These are phyloP conservation scores for Chaenogobius annularis DNA, from an alignment of 2,113 vertebrate species.

Conservation along the genomic window DNA sequence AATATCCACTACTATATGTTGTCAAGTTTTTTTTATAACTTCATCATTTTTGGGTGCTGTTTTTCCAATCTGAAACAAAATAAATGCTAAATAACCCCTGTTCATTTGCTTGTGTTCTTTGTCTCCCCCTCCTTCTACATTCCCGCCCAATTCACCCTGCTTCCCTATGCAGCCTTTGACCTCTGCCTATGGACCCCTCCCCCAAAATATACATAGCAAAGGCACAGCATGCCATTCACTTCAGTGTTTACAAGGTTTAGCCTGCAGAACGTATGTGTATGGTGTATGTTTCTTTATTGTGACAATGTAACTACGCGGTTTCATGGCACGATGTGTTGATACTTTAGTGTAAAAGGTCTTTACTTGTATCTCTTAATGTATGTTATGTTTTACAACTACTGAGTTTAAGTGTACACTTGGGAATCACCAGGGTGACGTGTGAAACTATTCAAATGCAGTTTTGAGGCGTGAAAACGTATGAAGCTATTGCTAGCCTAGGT, in stretches of 20 bases:
- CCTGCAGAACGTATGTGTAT: not conserved
- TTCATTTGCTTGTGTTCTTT: conserved; percentile 1
- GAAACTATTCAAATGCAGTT: not conserved
- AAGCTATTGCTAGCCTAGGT: not conserved
- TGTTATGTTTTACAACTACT: not conserved
- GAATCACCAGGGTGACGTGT: not conserved
- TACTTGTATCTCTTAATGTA: not conserved
- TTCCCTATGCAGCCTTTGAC: conserved; percentile 25
- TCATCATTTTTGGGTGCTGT: not conserved
- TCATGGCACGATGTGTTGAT: not conserved
- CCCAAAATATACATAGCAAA: conserved; percentile 33
- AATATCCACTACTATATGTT: not conserved
- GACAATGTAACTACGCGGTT: not conserved
- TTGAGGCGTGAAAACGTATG: not conserved
- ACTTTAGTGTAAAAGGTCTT: not conserved
- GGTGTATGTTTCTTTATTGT: not conserved
- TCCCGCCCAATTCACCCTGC: conserved; percentile 42
- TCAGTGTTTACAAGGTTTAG: not conserved
- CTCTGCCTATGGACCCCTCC: conserved; percentile 45
- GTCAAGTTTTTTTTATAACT: not conserved
- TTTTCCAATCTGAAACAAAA: not conserved
- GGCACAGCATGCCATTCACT: conserved; percentile 14
- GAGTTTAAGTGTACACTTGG: not conserved
- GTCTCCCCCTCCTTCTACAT: conserved; percentile 39
- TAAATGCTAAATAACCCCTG: not conserved